Evolutionary conservation across 2,797 vertebrate species (phyloP).

Genomic region (Nannoperca australis): DNA sequence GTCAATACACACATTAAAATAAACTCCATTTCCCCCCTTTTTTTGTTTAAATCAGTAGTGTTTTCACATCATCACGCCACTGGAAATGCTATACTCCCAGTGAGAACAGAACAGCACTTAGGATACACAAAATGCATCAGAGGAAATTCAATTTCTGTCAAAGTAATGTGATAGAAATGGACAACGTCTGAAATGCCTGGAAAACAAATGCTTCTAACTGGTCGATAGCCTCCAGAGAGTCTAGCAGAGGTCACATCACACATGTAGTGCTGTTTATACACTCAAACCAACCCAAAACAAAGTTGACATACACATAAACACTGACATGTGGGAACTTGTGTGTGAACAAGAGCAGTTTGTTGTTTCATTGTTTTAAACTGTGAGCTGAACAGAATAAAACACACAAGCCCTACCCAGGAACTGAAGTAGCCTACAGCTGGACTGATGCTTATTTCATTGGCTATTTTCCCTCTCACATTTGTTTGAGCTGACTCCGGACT

Average conservation of each 20-base stretch:
- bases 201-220: constrained; percentile 82
- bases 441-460: constrained; percentile 42
- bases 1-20: constrained; percentile 68
- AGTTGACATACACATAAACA: constrained; percentile 54
- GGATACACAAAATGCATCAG: constrained; percentile 82
- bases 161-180: constrained; percentile 87
- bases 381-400: constrained; percentile 21
- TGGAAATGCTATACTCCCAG: constrained; percentile 81
- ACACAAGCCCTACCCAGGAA: constrained; percentile 6
- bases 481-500: constrained; percentile 43
- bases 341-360: constrained; percentile 26
- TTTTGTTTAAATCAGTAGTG: constrained; percentile 66
- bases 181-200: constrained; percentile 80
- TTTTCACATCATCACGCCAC: constrained; percentile 72
- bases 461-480: constrained; percentile 36
- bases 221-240: constrained; percentile 81
- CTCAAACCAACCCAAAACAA: constrained; percentile 73
- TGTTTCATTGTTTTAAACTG: constrained; percentile 17
- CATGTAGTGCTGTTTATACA: constrained; percentile 45
- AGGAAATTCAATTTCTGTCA: constrained; percentile 86
- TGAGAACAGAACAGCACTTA: constrained; percentile 78
- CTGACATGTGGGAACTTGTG: constrained; percentile 16
- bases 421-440: constrained; percentile 40
- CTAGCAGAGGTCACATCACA: constrained; percentile 74
- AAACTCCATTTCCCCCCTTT: constrained; percentile 68